Conservation (phyloP, 2,888 invertebrate genomes). For the Hecatera dysodea region DNA sequence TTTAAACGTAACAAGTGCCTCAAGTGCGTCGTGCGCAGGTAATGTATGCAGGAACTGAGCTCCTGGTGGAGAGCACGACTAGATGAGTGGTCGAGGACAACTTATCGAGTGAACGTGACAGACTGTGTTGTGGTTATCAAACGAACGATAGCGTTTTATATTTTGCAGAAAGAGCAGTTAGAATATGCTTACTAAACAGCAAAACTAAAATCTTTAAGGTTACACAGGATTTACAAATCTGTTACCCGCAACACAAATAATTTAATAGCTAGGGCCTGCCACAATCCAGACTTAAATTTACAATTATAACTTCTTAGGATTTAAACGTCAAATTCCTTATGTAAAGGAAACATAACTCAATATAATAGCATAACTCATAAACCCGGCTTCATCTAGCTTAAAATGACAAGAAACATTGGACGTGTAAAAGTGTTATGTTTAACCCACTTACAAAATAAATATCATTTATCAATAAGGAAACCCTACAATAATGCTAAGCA, state of each 20-base stretch:
- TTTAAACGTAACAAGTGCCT: slow-evolving; percentile 32
- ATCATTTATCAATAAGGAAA: no score
- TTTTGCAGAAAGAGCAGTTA: background rate
- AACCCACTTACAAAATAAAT: no score
- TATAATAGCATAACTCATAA: no score
- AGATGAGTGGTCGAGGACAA: background rate
- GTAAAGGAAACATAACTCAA: background rate
- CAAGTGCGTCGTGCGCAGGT: slow-evolving; percentile 18
- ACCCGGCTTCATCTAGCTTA: no score
- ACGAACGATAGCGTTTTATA: background rate
- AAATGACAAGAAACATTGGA: no score
- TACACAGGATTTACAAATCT: background rate
- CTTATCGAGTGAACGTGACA: background rate
- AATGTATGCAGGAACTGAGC: slow-evolving; percentile 3
- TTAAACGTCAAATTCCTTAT: background rate
- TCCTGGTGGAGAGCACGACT: background rate
- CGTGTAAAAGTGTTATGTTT: no score
- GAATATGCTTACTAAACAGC: no score
- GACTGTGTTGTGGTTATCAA: background rate
- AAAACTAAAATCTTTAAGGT: background rate
- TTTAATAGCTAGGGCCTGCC: background rate
- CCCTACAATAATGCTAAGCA: background rate
- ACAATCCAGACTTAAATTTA: background rate
- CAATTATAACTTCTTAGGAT: background rate
- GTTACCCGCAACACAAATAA: background rate